Evolutionary conservation across 2,113 vertebrate genomes (phyloP).

Genomic region (Bungarus multicinctus): DNA sequence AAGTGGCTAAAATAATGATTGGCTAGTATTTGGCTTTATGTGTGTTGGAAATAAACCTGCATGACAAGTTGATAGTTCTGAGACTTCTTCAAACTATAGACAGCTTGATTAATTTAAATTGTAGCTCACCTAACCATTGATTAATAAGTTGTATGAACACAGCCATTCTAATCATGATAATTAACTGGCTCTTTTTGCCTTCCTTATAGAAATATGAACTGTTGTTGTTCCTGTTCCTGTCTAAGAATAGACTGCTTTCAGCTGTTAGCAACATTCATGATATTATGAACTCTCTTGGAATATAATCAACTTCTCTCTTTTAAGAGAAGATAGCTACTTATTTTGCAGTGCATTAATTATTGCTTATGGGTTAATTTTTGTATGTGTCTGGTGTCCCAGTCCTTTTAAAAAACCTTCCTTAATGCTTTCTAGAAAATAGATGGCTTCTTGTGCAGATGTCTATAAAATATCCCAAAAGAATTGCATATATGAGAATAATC

Average conservation of each 20-base stretch:
- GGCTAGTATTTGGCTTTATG: neutral
- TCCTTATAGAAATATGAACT: neutral
- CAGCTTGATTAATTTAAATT: neutral
- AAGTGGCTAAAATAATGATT: neutral
- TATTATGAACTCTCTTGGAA: neutral
- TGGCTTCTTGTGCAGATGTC: neutral
- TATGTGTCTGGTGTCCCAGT: neutral
- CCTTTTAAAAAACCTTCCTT: neutral
- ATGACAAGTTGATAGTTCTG: neutral
- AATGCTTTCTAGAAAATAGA: neutral
- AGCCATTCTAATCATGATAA: neutral
- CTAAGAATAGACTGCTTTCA: conserved; percentile 16
- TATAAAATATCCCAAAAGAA: neutral
- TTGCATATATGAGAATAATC: neutral
- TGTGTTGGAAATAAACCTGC: neutral
- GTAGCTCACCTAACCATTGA: neutral
- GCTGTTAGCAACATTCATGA: neutral
- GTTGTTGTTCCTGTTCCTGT: neutral
- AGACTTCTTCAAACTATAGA: neutral
- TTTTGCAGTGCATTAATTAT: neutral
- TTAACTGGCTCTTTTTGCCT: neutral
- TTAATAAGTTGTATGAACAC: neutral
- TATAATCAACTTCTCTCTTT: neutral
- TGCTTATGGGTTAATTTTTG: neutral
- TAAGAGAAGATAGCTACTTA: neutral